Evolutionary conservation across 2,113 vertebrate species (phyloP), one percentile per base, ranked within the genome.

Genomic region (Tauraco erythrolophus): DNA sequence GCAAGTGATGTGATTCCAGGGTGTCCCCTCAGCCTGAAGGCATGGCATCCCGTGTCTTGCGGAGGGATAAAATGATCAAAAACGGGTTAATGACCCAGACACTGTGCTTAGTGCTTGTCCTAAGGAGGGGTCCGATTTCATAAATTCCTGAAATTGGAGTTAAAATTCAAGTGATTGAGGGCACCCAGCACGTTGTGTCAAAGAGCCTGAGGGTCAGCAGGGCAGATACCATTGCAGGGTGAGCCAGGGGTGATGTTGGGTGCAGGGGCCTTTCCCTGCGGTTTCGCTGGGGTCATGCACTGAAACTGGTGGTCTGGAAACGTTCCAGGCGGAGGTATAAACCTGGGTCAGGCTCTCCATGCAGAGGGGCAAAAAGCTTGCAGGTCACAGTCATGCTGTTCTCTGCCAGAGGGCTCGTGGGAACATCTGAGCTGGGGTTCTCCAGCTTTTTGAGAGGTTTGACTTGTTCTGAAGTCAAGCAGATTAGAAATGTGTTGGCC

Each of bases 351-450:
- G 46, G 22, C 31, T 8, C 56, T 64, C 19, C 4, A 4, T 31
- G 43, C 28, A 51, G 50, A 35, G 43, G 19, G 19, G 28, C 8
- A n/a, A 31, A 50, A 19, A 10, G n/a, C n/a, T 51, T 37, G 37
- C 27, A 21, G 39, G 12, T 43, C 7, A 3, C 30, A 0, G 1
- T 24, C 43, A 6, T 2, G 5, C 24, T 31, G 23, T 50, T 43
- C 5, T 2, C 24, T 46, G 69, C 41, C 11, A 7, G 1, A 7
- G 28, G 51, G 30, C 21, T 25, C 13, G 16, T 9, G 10, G 56
- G 17, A 50, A 4, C 24, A 23, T 41, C 35, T 14, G 2, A 23
- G 15, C 30, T 28, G 30, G 8, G 19, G 3, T 25, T 35, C 23
- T 79, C 9, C 25, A 23, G 53, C 50, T 51, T 28, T 48, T 56